Conservation (phyloP, 2,888 invertebrate species). For the Leuctra nigra region DNA sequence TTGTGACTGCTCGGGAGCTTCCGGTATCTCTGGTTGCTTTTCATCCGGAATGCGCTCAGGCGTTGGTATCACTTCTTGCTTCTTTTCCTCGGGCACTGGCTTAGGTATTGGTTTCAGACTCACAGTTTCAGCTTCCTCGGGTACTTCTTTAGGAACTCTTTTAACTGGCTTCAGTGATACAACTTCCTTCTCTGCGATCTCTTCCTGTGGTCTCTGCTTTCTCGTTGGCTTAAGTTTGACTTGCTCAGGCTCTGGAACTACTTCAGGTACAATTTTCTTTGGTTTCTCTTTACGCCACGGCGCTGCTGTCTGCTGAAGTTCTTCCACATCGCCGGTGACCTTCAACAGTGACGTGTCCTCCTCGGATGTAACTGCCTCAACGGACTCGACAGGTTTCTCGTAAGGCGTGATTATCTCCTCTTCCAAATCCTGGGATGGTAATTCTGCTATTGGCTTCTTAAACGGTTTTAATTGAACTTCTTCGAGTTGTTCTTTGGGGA, state of each 20-base stretch:
- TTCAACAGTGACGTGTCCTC: constrained; percentile 7
- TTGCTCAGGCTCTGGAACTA: constrained; percentile 19
- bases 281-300: constrained; percentile 30
- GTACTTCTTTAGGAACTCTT: constrained; percentile 13
- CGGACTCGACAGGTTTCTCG: constrained; percentile 14
- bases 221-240: constrained; percentile 20
- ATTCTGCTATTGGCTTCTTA: constrained; percentile 20
- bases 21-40: constrained; percentile 16
- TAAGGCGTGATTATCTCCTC: neutral
- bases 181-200: constrained; percentile 16
- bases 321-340: neutral
- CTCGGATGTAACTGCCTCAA: neutral
- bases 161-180: constrained; percentile 9
- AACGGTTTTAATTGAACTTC: constrained; percentile 47
- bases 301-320: constrained; percentile 4
- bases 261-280: constrained; percentile 7
- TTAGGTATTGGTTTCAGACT: constrained; percentile 24
- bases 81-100: constrained; percentile 29
- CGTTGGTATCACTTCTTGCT: constrained; percentile 29
- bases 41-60: constrained; percentile 19
- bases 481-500: constrained; percentile 40
- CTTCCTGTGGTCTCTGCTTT: constrained; percentile 20
- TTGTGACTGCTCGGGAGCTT: constrained; percentile 15
- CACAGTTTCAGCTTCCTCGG: constrained; percentile 27
- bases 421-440: neutral